Percentiles rank a stretch among this genome's conserved stretches.
These are phyloP conservation scores for Enteromius trimaculatus DNA, from an alignment of 2,797 vertebrate species.

Conservation along the genomic window DNA sequence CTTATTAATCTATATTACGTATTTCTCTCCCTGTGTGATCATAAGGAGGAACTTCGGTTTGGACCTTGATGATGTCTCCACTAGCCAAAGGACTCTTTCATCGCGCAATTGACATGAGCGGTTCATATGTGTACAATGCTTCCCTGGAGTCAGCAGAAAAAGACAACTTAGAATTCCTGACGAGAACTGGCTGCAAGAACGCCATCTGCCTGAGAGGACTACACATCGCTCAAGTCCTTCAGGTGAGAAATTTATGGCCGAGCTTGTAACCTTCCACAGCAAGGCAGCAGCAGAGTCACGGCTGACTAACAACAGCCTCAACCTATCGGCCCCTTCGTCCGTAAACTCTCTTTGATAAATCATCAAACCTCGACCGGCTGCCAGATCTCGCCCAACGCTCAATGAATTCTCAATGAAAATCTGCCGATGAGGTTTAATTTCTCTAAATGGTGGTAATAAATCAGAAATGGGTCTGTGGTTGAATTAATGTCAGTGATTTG, in stretches of 20 bases:
- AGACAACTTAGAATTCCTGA: constrained; percentile 76
- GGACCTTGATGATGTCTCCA: constrained; percentile 80
- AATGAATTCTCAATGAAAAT: constrained; percentile 34
- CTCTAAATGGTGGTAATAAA: constrained; percentile 4
- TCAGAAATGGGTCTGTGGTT: constrained; percentile 22
- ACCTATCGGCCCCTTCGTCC: constrained; percentile 27
- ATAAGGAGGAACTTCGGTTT: constrained; percentile 79
- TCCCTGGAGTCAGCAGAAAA: constrained; percentile 74
- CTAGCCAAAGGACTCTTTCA: constrained; percentile 79
- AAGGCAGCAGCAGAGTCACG: constrained; percentile 11
- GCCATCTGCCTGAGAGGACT: constrained; percentile 71
- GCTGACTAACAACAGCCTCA: constrained; percentile 43
- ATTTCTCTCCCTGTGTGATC: neutral
- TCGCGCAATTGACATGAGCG: constrained; percentile 80
- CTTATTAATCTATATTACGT: neutral
- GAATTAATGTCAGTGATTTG: constrained; percentile 19
- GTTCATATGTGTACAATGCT: constrained; percentile 69
- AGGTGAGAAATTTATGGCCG: constrained; percentile 66
- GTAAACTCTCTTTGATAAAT: constrained; percentile 43
- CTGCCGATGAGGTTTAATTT: constrained; percentile 10
- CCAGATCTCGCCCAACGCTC: constrained; percentile 15
- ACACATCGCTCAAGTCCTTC: constrained; percentile 68
- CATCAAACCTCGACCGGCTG: constrained; percentile 20
- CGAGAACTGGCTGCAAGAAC: constrained; percentile 71
- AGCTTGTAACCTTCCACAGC: constrained; percentile 27